Evolutionary conservation across 2,113 vertebrate species (phyloP).

Genomic region (Aspidoscelis tigris): DNA sequence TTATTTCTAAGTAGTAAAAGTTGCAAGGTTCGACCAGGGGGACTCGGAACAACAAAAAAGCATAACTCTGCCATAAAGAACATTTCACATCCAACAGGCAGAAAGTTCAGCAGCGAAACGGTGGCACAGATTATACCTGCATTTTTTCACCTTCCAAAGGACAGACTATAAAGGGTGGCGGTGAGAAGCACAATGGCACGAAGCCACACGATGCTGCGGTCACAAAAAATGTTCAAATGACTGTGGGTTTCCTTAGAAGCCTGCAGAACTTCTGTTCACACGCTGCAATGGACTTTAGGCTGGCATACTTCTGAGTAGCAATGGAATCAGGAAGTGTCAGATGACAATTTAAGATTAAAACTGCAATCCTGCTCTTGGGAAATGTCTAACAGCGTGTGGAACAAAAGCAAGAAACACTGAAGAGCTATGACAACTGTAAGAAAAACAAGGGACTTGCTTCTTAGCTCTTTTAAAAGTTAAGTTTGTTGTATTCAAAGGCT

Average conservation of each 20-base stretch:
- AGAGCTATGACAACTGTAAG: neutral
- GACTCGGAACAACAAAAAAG: constrained; percentile 51
- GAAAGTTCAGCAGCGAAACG: constrained; percentile 51
- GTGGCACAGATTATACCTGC: constrained; percentile 62
- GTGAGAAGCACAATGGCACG: neutral
- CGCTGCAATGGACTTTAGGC: neutral
- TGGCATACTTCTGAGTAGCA: constrained; percentile 23
- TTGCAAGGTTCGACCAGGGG: constrained; percentile 68
- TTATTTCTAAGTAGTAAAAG: constrained; percentile 78
- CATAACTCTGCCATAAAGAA: constrained; percentile 20
- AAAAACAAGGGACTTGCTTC: constrained; percentile 19
- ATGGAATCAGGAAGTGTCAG: constrained; percentile 14
- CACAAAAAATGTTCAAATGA: constrained; percentile 43
- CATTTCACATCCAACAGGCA: constrained; percentile 50
- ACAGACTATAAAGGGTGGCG: constrained; percentile 53
- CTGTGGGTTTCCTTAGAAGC: constrained; percentile 14
- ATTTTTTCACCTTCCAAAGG: constrained; percentile 44
- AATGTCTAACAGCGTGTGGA: constrained; percentile 40
- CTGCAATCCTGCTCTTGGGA: neutral
- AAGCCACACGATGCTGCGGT: constrained; percentile 15
- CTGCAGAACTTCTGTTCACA: constrained; percentile 32
- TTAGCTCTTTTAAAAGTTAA: constrained; percentile 8
- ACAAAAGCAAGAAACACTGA: constrained; percentile 16
- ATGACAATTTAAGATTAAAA: constrained; percentile 12
- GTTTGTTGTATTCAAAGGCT: neutral